Conservation (phyloP, 35 echinoderm and acorn worm species). For the Lytechinus variegatus region DNA sequence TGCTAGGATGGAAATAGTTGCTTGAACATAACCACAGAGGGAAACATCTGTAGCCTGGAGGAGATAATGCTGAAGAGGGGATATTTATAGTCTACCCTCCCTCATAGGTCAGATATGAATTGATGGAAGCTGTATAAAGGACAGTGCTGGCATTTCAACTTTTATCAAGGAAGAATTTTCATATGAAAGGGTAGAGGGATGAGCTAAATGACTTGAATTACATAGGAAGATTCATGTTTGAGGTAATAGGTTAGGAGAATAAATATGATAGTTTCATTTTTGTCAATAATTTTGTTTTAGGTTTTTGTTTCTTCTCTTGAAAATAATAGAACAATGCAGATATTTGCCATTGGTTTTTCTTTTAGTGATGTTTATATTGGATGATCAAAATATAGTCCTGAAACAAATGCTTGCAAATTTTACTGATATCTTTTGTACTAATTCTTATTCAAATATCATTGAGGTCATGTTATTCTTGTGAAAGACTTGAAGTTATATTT, state of each 20-base stretch:
- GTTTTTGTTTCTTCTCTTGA: not conserved
- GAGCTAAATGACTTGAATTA: not conserved
- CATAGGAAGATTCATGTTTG: not conserved
- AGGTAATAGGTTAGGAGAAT: not conserved
- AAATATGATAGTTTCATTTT: not conserved
- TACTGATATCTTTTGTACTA: no score
- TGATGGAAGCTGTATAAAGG: not conserved
- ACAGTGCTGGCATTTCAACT: not conserved
- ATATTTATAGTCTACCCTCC: slow-evolving; percentile 12
- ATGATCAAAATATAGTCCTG: no score
- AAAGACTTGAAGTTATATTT: not conserved
- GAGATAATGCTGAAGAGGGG: not conserved
- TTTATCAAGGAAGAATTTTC: not conserved
- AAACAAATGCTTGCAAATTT: no score
- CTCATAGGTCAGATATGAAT: not conserved
- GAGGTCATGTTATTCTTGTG: not conserved
- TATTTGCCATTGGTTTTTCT: not conserved
- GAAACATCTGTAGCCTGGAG: slow-evolving; percentile 16
- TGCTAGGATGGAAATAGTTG: no score
- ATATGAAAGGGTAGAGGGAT: not conserved
- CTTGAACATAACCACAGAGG: not conserved
- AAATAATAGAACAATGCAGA: not conserved
- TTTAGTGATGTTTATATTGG: no score
- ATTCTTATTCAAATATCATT: not conserved
- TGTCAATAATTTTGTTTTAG: not conserved